A percentile compares a stretch with the other conserved stretches of the same genome.
phyloP scores from a whole-genome alignment of 2,113 vertebrate genomes.

The Corythornis vintsioides region DNA sequence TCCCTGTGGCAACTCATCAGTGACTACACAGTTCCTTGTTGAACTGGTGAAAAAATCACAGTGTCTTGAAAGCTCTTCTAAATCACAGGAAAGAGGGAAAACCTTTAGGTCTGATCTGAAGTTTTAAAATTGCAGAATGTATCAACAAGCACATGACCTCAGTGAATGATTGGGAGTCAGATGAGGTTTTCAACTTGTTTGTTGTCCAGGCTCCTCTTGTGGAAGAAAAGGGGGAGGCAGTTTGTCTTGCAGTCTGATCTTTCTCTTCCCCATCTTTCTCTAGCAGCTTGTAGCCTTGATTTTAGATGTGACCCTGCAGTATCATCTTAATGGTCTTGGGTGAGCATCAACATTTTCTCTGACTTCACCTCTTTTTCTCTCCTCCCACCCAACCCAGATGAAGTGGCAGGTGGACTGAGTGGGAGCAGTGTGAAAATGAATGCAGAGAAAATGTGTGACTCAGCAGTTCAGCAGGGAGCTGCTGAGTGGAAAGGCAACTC shows the following conservation, averaged over 20 bases:
- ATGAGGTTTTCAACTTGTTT: background rate
- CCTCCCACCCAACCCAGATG: conserved; percentile 61
- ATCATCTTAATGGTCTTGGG: background rate
- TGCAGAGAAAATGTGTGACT: conserved; percentile 59
- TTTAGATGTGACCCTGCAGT: background rate
- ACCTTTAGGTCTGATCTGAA: background rate
- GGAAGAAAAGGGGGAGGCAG: background rate
- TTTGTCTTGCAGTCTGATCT: background rate
- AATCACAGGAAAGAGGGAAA: background rate
- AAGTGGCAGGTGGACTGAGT: conserved; percentile 72
- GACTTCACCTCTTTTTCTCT: conserved; percentile 49
- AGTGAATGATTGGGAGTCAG: background rate
- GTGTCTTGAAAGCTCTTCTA: background rate
- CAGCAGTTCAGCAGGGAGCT: conserved; percentile 62
- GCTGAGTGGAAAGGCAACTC: conserved; percentile 28
- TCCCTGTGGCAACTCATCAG: background rate
- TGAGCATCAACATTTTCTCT: conserved; percentile 36
- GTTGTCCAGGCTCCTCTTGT: background rate
- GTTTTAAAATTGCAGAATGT: background rate
- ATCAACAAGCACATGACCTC: background rate
- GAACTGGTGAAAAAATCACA: background rate
- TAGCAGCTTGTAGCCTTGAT: conserved; percentile 2
- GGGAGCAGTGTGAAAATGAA: conserved; percentile 67
- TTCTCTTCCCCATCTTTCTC: background rate
- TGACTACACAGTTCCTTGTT: background rate